A percentile compares a stretch with the other conserved stretches of the same genome.
Conservation (phyloP, 35 echinoderm and acorn worm species). For the Heliocidaris erythrogramma region DNA sequence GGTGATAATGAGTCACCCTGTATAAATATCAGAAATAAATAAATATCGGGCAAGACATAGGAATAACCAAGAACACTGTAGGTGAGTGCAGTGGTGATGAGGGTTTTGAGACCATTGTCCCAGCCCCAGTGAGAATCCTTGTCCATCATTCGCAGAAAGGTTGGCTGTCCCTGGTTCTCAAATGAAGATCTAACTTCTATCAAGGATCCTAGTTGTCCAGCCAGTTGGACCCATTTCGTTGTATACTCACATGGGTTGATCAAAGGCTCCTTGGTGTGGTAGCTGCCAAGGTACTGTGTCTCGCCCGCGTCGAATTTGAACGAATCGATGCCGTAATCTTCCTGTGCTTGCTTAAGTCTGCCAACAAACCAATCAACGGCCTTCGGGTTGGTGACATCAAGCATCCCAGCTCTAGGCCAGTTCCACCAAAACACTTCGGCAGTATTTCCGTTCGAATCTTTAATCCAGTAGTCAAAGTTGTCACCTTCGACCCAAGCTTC, state of each 20-base stretch:
- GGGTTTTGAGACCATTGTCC: constrained; percentile 69
- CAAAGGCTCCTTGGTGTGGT: constrained; percentile 44
- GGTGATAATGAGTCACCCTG: no score
- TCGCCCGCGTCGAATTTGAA: constrained; percentile 90
- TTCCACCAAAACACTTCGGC: constrained; percentile 80
- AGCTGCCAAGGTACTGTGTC: constrained; percentile 46
- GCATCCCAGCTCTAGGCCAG: constrained; percentile 55
- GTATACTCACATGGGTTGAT: constrained; percentile 70
- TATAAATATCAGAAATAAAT: no score
- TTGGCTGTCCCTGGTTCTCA: constrained; percentile 58
- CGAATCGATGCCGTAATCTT: constrained; percentile 68
- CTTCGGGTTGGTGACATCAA: constrained; percentile 69
- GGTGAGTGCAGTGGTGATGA: constrained; percentile 65
- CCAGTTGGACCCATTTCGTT: constrained; percentile 58
- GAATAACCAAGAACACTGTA: constrained; percentile 80
- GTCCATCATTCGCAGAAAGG: constrained; percentile 73
- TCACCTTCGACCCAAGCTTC: constrained; percentile 61
- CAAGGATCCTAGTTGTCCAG: constrained; percentile 40
- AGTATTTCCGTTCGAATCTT: constrained; percentile 49
- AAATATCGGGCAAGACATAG: constrained; percentile 71
- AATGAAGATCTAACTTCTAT: constrained; percentile 66
- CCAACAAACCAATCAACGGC: constrained; percentile 64
- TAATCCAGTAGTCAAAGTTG: constrained; percentile 62
- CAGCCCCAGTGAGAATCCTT: constrained; percentile 66
- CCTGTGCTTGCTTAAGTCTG: constrained; percentile 54